Percentiles rank a stretch among this genome's conserved stretches.
Conservation (phyloP, 2,888 invertebrate genomes). For the Noctua comes region DNA sequence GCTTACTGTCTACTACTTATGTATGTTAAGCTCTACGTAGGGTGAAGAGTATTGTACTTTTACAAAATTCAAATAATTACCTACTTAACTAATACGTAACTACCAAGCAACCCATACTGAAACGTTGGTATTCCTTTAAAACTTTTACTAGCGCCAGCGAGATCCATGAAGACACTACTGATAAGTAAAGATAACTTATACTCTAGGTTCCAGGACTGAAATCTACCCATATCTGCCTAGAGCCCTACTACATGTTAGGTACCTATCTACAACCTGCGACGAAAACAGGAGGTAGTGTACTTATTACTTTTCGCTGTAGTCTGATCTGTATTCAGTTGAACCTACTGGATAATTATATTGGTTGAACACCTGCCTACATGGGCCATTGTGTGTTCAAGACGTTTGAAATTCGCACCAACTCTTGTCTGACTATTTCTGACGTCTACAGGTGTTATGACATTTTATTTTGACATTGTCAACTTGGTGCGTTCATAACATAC, state of each 20-base stretch:
- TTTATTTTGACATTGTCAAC: slow-evolving; percentile 25
- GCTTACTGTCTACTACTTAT: background rate
- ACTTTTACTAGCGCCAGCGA: background rate
- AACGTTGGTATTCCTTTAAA: background rate
- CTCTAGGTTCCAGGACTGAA: background rate
- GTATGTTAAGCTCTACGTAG: background rate
- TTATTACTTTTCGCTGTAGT: background rate
- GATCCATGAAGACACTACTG: background rate
- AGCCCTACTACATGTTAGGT: background rate
- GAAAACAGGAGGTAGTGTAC: background rate
- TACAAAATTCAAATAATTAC: background rate
- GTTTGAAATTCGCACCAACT: slow-evolving; percentile 21
- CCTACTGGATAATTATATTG: background rate
- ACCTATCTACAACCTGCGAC: background rate
- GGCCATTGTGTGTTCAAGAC: slow-evolving; percentile 1
- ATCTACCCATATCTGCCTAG: background rate
- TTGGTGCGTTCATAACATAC: slow-evolving; percentile 29
- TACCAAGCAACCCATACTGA: background rate
- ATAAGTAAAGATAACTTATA: background rate
- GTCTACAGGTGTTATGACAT: slow-evolving; percentile 8
- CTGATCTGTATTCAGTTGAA: background rate
- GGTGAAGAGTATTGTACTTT: background rate
- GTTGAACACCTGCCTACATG: background rate
- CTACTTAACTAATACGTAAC: no score
- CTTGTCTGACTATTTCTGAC: background rate